Conservation (phyloP, 2,797 vertebrate species). For the Phaenicophaeus curvirostris region DNA sequence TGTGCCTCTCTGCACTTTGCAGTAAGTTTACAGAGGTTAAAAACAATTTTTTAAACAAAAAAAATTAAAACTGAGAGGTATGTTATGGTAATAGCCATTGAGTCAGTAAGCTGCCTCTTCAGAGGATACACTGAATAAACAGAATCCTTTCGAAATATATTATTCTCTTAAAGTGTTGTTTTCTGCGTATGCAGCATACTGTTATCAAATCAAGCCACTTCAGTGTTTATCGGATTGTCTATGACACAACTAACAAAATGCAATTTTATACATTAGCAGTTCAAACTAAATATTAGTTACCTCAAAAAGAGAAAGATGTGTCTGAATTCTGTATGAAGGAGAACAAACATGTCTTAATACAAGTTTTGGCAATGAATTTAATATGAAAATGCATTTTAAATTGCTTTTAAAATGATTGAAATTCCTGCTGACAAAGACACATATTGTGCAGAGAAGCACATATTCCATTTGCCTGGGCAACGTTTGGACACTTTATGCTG, state of each 20-base stretch:
- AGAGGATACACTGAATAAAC: neutral
- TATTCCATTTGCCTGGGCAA: conserved; percentile 52
- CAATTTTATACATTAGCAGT: neutral
- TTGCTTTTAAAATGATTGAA: conserved; percentile 22
- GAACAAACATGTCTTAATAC: conserved; percentile 16
- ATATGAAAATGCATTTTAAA: conserved; percentile 56
- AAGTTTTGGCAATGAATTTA: conserved; percentile 13
- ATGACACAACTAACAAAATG: neutral
- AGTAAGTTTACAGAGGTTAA: neutral
- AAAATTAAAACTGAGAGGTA: neutral
- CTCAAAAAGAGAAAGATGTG: neutral
- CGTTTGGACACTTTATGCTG: neutral
- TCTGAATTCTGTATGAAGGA: neutral
- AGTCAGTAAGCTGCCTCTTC: neutral
- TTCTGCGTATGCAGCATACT: neutral
- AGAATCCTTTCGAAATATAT: neutral
- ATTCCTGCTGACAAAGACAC: conserved; percentile 57
- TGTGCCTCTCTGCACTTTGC: neutral
- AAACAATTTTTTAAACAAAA: neutral
- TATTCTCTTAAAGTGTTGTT: neutral
- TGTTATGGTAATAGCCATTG: accelerated
- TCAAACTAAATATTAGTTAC: neutral
- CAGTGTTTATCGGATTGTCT: conserved; percentile 13
- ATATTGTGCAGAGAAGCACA: conserved; percentile 18
- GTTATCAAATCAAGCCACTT: neutral